Conservation (phyloP, 2,797 vertebrate genomes). For the Lagorchestes hirsutus region DNA sequence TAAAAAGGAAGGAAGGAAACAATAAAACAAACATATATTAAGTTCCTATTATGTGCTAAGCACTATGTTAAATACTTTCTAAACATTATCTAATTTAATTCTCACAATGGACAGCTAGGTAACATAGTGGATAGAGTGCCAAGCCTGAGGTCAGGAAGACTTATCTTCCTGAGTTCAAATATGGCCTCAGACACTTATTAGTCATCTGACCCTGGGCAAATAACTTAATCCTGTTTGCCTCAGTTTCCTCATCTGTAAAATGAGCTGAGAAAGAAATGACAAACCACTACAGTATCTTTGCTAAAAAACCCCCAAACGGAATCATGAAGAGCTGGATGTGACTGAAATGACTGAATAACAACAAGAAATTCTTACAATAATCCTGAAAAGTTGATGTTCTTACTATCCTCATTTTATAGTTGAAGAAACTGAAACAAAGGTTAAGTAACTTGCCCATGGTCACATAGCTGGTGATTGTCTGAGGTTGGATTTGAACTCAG, state of each 20-base stretch:
- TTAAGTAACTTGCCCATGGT: not conserved
- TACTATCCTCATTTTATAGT: not conserved
- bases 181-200: not conserved
- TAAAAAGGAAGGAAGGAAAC: no score
- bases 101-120: no score
- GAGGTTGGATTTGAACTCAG: not conserved
- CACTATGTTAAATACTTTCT: no score
- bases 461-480: not conserved
- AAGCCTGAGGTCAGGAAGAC: not conserved
- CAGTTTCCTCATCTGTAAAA: not conserved
- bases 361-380: not conserved
- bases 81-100: no score
- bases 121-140: no score
- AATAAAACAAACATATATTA: no score
- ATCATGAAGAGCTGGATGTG: not conserved
- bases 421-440: not conserved
- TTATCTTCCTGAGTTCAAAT: not conserved
- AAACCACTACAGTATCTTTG: not conserved
- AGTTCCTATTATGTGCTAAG: no score
- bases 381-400: not conserved
- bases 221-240: not conserved
- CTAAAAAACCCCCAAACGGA: not conserved
- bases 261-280: not conserved
- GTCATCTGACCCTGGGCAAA: not conserved
- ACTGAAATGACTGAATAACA: not conserved